Evolutionary conservation across 2,113 vertebrate genomes (phyloP), one percentile per base, ranked within the genome.

Genomic region (Mola mola): DNA sequence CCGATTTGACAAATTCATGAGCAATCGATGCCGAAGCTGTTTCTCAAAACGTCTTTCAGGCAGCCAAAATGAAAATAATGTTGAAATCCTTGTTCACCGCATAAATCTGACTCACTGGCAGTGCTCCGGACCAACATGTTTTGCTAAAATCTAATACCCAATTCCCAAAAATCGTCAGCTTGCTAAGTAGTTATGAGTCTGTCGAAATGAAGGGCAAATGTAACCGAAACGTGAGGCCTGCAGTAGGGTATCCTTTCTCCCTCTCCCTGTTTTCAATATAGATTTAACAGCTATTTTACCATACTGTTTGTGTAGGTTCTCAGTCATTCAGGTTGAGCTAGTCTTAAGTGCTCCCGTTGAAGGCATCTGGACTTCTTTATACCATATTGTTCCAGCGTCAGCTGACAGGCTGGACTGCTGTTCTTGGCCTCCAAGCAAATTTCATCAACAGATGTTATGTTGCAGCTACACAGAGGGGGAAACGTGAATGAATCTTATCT

Each of bases 401-500:
- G 28, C 58, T 31, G 50, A 40, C 60, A 59, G 15, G 36, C 36
- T 8, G 15, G 13, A 8, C 12, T 29, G 52, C 62, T 46, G 33
- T 52, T 66, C 44, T 67, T 80, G 70, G 58, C 57, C n/a, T 13
- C 8, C 2, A 0, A 2, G 19, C 37, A 53, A 36, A 72, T 67
- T 75, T 63, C 29, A 25, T 10, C 42, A 52, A 7, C 72, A 85
- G 76, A 70, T 77, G 78, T 68, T 63, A 25, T 33, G 66, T 63
- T 59, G 74, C 43, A 60, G 58, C 50, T 36, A 12, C 19, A 15
- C 8, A 42, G 53, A 43, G 36, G 47, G 66, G 57, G 72, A 72
- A 51, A 66, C 51, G 64, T 69, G 60, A 59, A 41, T n/a, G n/a
- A n/a, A n/a, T n/a, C n/a, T n/a, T n/a, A n/a, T n/a, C n/a, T n/a